Conservation (phyloP, 2,113 vertebrate genomes). For the Chaetura pelagica region DNA sequence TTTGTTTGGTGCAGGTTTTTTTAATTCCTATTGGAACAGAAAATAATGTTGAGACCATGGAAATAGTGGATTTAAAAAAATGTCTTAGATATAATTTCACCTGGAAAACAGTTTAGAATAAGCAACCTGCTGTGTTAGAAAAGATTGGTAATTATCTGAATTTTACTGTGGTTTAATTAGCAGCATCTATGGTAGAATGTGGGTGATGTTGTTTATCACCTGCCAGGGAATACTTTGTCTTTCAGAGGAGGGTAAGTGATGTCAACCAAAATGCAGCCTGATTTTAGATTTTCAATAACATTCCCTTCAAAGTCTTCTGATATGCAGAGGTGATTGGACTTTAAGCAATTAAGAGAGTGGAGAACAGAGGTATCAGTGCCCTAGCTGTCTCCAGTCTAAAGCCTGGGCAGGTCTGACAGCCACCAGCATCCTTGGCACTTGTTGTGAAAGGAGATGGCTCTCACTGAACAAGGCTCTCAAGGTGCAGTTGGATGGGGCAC, state of each 20-base stretch:
- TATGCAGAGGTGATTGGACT: background rate
- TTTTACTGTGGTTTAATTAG: slow-evolving; percentile 60
- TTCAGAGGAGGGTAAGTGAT: background rate
- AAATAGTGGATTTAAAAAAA: background rate
- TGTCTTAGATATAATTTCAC: background rate
- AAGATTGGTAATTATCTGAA: slow-evolving; percentile 52
- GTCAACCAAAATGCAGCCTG: background rate
- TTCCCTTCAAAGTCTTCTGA: background rate
- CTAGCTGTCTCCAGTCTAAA: rapidly evolving
- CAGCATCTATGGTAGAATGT: background rate
- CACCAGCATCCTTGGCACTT: background rate
- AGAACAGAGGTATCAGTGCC: background rate
- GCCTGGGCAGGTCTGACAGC: background rate
- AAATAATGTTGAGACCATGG: background rate
- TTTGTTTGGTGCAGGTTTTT: background rate
- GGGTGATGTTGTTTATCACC: slow-evolving; percentile 42
- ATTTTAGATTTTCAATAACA: background rate
- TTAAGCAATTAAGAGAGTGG: background rate
- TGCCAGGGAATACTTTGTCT: background rate
- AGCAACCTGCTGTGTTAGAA: background rate
- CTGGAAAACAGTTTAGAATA: slow-evolving; percentile 7
- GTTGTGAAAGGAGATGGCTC: background rate
- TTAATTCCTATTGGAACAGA: background rate
- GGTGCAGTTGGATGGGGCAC: background rate
- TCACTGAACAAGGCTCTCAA: background rate